Evolutionary conservation across 2,113 vertebrate genomes (phyloP).

Genomic region (Lathamus discolor): DNA sequence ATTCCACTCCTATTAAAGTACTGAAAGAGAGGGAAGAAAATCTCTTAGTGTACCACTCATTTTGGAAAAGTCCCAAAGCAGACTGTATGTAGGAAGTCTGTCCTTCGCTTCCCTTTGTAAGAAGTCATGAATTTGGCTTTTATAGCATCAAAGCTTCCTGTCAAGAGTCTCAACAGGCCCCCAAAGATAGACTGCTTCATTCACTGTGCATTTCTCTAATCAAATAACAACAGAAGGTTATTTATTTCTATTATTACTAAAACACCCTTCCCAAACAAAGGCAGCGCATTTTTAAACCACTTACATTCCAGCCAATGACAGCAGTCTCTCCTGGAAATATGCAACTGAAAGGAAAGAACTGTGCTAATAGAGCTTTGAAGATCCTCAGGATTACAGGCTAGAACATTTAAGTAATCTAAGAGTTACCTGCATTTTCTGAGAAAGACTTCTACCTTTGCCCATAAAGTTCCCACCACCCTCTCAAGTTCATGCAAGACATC

Average conservation of each 20-base stretch:
- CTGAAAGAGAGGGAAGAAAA: constrained; percentile 16
- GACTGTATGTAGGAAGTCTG: constrained; percentile 51
- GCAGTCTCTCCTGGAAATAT: neutral
- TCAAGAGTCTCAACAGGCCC: neutral
- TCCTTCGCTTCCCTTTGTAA: constrained; percentile 34
- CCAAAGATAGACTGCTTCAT: constrained; percentile 27
- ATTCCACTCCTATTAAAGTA: neutral
- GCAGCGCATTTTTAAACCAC: neutral
- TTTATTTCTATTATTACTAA: neutral
- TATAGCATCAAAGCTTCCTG: constrained; percentile 18
- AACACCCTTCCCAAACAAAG: neutral
- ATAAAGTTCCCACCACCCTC: neutral
- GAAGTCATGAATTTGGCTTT: constrained; percentile 33
- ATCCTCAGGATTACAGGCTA: neutral
- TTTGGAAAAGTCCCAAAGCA: constrained; percentile 40
- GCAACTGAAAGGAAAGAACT: neutral
- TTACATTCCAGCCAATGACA: neutral
- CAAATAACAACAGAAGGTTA: neutral
- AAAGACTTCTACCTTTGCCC: neutral
- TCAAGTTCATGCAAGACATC: neutral
- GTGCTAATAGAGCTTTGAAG: neutral
- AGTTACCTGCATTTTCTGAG: neutral
- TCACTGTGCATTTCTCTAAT: neutral
- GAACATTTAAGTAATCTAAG: neutral
- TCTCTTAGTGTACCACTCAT: neutral